These are phyloP conservation scores for Abramis brama DNA, from an alignment of 2,113 vertebrate genomes.

Conservation along the genomic window DNA sequence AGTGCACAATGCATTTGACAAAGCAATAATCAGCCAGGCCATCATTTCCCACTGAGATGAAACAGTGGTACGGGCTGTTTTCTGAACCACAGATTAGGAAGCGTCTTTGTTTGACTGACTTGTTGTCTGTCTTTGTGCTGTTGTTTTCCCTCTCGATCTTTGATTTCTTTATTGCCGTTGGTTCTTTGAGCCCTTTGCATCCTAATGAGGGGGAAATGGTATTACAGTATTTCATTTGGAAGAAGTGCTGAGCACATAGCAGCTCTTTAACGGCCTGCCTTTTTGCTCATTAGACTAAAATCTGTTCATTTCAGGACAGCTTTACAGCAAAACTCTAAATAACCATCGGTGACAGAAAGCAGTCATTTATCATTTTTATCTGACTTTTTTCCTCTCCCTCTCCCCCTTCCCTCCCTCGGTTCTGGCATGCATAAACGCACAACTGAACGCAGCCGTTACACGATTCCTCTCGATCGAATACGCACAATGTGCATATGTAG, in stretches of 20 bases:
- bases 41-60: slow-evolving; percentile 28
- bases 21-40: neutral
- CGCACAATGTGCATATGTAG: neutral
- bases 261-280: slow-evolving; percentile 79
- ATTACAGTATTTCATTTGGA: slow-evolving; percentile 78
- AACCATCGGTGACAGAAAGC: slow-evolving; percentile 71
- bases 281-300: slow-evolving; percentile 78
- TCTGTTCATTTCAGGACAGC: slow-evolving; percentile 74
- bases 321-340: slow-evolving; percentile 75
- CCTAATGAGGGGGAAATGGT: slow-evolving; percentile 79
- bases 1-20: neutral
- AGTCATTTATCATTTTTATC: slow-evolving; percentile 76
- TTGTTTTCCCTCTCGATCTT: slow-evolving; percentile 63
- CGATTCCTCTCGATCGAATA: neutral
- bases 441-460: slow-evolving; percentile 22
- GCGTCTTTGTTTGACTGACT: slow-evolving; percentile 27
- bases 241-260: slow-evolving; percentile 81
- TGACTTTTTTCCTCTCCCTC: slow-evolving; percentile 53
- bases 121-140: slow-evolving; percentile 60
- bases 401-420: slow-evolving; percentile 32
- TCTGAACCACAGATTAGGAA: neutral
- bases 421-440: slow-evolving; percentile 39
- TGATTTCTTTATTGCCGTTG: slow-evolving; percentile 74
- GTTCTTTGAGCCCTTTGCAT: slow-evolving; percentile 80
- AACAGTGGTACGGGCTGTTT: neutral